phyloP scores from a whole-genome alignment of 2,888 invertebrate species.

The Pecten maximus region DNA sequence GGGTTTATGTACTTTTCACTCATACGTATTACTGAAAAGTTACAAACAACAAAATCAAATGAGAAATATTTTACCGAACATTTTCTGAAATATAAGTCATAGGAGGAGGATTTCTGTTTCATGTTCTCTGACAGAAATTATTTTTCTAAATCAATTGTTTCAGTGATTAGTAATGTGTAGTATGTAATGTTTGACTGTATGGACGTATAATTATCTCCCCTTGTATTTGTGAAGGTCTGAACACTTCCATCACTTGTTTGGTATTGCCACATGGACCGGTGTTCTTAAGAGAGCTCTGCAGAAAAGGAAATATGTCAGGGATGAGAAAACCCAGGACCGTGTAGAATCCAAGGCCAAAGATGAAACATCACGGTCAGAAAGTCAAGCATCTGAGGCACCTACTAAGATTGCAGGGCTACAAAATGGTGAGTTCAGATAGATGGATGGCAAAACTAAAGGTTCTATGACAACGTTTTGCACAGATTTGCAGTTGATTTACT shows the following conservation, averaged over 20 bases:
- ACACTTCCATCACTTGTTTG: constrained; percentile 77
- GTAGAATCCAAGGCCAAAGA: constrained; percentile 67
- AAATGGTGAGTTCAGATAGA: not conserved
- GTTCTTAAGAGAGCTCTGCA: constrained; percentile 77
- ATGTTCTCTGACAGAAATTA: constrained; percentile 31
- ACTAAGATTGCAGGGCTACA: constrained; percentile 55
- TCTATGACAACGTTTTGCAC: too few species aligned
- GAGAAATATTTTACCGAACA: not conserved
- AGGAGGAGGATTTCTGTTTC: too few species aligned
- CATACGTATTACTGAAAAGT: too few species aligned
- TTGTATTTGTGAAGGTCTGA: constrained; percentile 68
- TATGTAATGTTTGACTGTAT: too few species aligned
- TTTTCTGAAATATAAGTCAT: too few species aligned
- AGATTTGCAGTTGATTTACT: too few species aligned
- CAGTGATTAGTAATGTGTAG: too few species aligned
- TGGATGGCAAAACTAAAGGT: too few species aligned
- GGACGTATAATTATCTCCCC: not conserved
- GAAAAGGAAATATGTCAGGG: constrained; percentile 72
- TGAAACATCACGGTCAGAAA: constrained; percentile 78
- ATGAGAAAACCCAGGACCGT: constrained; percentile 74
- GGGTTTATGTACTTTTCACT: not conserved
- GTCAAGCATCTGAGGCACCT: constrained; percentile 77
- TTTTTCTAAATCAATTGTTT: not conserved
- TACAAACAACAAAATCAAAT: too few species aligned
- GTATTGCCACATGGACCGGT: constrained; percentile 74